A percentile compares a stretch with the other conserved stretches of the same genome.
These are phyloP conservation scores for Atta texana DNA, from an alignment of 1,140 invertebrate species.

Conservation along the genomic window DNA sequence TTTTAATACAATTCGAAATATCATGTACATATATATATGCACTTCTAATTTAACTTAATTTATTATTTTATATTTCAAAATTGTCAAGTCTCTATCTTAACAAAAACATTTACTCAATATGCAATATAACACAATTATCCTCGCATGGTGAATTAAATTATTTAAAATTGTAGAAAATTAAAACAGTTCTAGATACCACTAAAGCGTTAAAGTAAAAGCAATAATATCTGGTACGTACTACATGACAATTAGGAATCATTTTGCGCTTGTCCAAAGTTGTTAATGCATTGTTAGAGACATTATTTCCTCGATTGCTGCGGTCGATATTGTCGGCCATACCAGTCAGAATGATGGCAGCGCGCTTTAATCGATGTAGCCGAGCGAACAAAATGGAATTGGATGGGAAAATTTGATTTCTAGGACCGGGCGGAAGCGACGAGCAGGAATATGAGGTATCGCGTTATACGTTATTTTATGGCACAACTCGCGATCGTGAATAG, in stretches of 20 bases:
- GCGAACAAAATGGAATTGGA: slow-evolving; percentile 58
- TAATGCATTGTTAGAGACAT: slow-evolving; percentile 25
- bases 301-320: slow-evolving; percentile 34
- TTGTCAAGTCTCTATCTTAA: not conserved
- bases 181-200: not conserved
- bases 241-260: not conserved
- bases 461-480: slow-evolving; percentile 26
- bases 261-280: slow-evolving; percentile 25
- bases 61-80: not conserved
- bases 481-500: slow-evolving; percentile 13
- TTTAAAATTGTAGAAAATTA: slow-evolving; percentile 3
- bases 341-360: slow-evolving; percentile 11
- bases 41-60: not conserved
- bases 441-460: not conserved
- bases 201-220: not conserved
- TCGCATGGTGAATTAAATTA: slow-evolving; percentile 16
- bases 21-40: not conserved
- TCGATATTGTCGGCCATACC: slow-evolving; percentile 26
- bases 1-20: slow-evolving; percentile 1
- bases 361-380: slow-evolving; percentile 51
- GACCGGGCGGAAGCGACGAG: not conserved
- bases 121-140: not conserved
- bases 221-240: not conserved
- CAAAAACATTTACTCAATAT: not conserved
- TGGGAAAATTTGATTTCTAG: slow-evolving; percentile 55